Evolutionary conservation across 2,797 vertebrate genomes (phyloP), one percentile per base, ranked within the genome.

Genomic region (Trichosurus vulpecula): DNA sequence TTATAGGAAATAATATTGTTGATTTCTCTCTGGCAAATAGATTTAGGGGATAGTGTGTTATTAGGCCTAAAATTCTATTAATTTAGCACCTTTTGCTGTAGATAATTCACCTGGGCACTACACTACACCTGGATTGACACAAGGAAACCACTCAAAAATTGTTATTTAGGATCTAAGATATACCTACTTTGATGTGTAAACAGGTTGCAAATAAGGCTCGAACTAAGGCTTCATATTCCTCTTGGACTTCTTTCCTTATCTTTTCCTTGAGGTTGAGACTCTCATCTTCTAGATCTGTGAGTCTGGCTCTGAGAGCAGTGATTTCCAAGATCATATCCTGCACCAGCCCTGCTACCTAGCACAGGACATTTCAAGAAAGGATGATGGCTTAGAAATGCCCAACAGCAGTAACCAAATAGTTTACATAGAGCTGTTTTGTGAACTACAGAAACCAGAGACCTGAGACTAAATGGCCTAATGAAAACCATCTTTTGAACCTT

Each of bases 111-210:
- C 13, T 94, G 74, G 94, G 47, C 51, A 53, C 27, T 90, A 95
- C 3, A 51, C 16, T 74, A 41, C 0, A n/a, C 91, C 54, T 29
- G 53, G 55, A 93, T 92, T 95, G 89, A 96, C 4, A 74, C 55
- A 54, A 0, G 35, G 57, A 55, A 81, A 94, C 54, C 10, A 5
- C 56, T 92, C 0, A 0, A 92, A 90, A 9, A 41, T 31, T 6
- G 52, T 10, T 16, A 55, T 90, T 54, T 55, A 93, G 92, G 95
- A 61, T 89, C 55, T 57, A 93, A 92, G 95, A 56, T 96, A 55
- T 96, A 92, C 98, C 96, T 94, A 99, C 99, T 98, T 99, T 99
- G 31, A 99, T 98, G 95, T 98, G 98, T 95, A 99, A 95, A 98
- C 98, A 99, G 89, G 98, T 98, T 90, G 97, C 96, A 97, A 99